Evolutionary conservation across 1,140 invertebrate species (phyloP), one percentile per base, ranked within the genome.

Genomic region (Marisa cornuarietis): DNA sequence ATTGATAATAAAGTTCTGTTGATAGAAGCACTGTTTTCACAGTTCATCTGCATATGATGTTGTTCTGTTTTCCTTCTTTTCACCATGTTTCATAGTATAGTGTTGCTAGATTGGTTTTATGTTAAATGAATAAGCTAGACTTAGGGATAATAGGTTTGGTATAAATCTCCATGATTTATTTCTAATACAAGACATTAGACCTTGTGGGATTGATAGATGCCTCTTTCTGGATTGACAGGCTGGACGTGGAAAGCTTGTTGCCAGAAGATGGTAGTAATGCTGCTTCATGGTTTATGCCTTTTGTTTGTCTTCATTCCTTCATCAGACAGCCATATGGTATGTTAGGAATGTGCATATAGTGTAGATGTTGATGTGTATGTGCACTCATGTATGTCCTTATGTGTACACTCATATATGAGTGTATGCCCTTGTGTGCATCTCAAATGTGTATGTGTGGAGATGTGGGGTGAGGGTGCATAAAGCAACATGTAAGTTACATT

Each of bases 241-340:
- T 77, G 76, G 42, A 24, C 54, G 76, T 77, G 16, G 76, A 68
- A 65, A 51, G 49, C 24, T 52, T 77, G 65, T 18, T 69, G 65
- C 16, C 51, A 6, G 20, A 68, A 18, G 63, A 66, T 7, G 16
- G 26, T 51, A 51, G 63, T 16, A 52, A 54, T 11, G n/a, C 65
- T 49, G 76, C 51, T 3, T 7, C 24, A 31, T 77, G 76, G 76
- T 77, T 77, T 65, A 77, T 68, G 54, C 76, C 63, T 54, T 77
- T 68, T 63, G 18, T 68, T 63, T 69, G 42, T 51, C 65, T 77
- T 22, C 65, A 77, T 24, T 24, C 76, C 16, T 63, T 65, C 54
- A 51, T 77, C 49, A 66, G 65, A 68, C 65, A 68, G 65, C 65
- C 65, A 68, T 24, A 24, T 22, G n/a, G 71, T 72, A 54, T 52